Evolutionary conservation across 2,888 invertebrate genomes (phyloP).

Genomic region (Plebejus melissa): DNA sequence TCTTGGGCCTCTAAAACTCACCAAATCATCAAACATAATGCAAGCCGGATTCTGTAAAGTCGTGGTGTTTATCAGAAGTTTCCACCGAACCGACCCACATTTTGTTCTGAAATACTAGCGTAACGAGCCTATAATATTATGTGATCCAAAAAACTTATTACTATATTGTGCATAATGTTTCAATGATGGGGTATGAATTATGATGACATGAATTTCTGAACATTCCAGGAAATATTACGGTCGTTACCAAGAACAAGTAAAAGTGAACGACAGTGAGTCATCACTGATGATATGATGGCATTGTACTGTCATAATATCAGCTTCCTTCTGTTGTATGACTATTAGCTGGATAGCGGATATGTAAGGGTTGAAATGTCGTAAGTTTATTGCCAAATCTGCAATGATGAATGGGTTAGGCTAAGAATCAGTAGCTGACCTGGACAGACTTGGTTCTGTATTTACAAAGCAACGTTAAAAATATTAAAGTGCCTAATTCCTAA

Average conservation of each 20-base stretch:
- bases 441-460: too few species aligned
- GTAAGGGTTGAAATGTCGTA: neutral
- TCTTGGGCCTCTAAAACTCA: too few species aligned
- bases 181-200: neutral
- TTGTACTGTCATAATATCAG: neutral
- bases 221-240: neutral
- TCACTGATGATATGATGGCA: slow-evolving; percentile 8
- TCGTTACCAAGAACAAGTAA: slow-evolving; percentile 4
- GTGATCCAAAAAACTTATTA: neutral
- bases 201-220: slow-evolving; percentile 7
- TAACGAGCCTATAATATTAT: too few species aligned
- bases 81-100: too few species aligned
- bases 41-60: too few species aligned
- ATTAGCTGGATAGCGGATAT: neutral
- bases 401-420: neutral
- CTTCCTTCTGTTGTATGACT: neutral
- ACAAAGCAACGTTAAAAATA: too few species aligned
- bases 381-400: neutral
- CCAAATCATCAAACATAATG: too few species aligned
- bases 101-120: too few species aligned
- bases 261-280: slow-evolving; percentile 1
- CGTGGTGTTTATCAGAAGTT: too few species aligned
- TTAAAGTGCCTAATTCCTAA: too few species aligned
- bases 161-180: neutral
- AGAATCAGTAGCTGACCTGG: neutral